These are phyloP conservation scores for Myotis vivesi DNA, from an alignment of 2,797 vertebrate species.

Conservation along the genomic window DNA sequence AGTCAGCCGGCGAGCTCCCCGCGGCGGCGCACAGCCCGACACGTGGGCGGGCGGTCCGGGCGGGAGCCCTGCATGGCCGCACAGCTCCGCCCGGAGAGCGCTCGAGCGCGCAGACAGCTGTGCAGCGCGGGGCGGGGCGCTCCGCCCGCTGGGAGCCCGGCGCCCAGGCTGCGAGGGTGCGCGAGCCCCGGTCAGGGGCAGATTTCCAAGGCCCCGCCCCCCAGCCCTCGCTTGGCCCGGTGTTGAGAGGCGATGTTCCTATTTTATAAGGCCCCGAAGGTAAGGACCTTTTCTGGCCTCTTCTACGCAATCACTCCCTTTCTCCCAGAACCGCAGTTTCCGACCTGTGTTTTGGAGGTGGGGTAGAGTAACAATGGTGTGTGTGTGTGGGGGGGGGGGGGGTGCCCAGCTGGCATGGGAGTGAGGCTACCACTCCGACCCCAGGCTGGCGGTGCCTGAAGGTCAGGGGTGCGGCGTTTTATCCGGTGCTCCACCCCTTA, in stretches of 20 bases:
- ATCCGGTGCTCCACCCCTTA: not conserved
- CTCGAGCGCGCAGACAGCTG: not conserved
- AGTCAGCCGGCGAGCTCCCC: not conserved
- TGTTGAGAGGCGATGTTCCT: not conserved
- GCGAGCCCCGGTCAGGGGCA: not conserved
- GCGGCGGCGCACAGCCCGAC: not conserved
- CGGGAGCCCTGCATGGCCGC: too few species aligned
- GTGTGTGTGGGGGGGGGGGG: not conserved
- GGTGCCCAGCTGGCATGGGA: not conserved
- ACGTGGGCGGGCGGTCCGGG: too few species aligned
- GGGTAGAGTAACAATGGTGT: not conserved
- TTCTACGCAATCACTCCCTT: not conserved
- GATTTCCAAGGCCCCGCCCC: not conserved
- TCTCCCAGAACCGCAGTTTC: not conserved
- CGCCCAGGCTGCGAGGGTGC: not conserved
- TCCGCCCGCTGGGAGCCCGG: not conserved
- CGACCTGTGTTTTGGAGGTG: not conserved
- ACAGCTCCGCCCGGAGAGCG: not conserved
- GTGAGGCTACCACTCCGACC: not conserved
- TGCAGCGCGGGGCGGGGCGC: not conserved
- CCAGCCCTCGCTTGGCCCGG: not conserved
- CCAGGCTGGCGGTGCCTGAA: not conserved
- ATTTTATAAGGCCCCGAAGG: constrained; percentile 22
- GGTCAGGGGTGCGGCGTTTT: not conserved
- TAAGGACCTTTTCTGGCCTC: constrained; percentile 21